phyloP scores from a whole-genome alignment of 2,888 invertebrate species.

The Caenorhabditis parvicauda region DNA sequence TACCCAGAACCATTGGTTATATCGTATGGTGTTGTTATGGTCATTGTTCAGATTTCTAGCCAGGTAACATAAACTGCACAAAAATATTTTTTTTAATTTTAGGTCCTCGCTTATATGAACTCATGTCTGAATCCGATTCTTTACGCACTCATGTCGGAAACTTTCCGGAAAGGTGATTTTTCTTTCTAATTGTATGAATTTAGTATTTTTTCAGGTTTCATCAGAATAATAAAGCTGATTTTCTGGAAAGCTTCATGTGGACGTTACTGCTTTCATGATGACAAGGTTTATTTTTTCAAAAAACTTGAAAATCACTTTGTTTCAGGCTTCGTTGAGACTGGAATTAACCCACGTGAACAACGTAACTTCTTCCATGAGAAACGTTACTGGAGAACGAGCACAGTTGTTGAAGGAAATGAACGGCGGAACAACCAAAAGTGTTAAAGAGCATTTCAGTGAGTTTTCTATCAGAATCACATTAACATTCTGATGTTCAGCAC shows the following conservation, averaged over 20 bases:
- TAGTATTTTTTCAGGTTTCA: slow-evolving; percentile 27
- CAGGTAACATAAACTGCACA: slow-evolving; percentile 41
- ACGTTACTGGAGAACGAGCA: slow-evolving; percentile 13
- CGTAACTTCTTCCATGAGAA: neutral
- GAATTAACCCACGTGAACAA: slow-evolving; percentile 17
- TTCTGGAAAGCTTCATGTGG: slow-evolving; percentile 27
- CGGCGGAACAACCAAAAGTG: no score
- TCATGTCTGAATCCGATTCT: slow-evolving; percentile 90
- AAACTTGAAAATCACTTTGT: neutral
- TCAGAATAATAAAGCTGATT: slow-evolving; percentile 27
- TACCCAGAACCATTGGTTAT: slow-evolving; percentile 58
- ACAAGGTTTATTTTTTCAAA: slow-evolving; percentile 8
- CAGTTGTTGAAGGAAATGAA: slow-evolving; percentile 10
- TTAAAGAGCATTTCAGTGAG: no score
- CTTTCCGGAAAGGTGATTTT: slow-evolving; percentile 78
- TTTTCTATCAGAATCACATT: no score
- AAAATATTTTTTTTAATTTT: slow-evolving; percentile 4
- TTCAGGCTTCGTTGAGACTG: slow-evolving; percentile 6
- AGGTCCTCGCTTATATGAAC: slow-evolving; percentile 78
- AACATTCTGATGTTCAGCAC: no score
- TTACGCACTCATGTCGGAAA: slow-evolving; percentile 89
- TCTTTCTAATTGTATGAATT: neutral
- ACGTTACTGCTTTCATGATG: slow-evolving; percentile 20
- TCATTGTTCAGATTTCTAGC: slow-evolving; percentile 55
- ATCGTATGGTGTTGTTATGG: slow-evolving; percentile 53